Conservation (phyloP, 2,888 invertebrate genomes). For the Thalpophila matura region DNA sequence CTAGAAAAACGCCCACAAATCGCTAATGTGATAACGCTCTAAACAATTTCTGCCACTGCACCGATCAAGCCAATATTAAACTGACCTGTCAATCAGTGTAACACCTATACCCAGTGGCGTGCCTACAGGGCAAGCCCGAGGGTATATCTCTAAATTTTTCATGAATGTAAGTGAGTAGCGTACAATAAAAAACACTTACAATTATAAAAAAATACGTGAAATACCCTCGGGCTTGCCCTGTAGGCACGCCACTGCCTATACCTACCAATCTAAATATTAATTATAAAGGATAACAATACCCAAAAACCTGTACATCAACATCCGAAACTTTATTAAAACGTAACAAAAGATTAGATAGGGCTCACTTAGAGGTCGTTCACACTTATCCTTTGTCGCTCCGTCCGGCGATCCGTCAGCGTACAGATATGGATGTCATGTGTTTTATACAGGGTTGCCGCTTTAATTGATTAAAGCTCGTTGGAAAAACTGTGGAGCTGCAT, state of each 20-base stretch:
- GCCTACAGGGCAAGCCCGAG: too few species aligned
- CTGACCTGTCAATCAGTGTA: too few species aligned
- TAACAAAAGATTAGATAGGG: slow-evolving; percentile 62
- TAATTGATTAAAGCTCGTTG: slow-evolving; percentile 72
- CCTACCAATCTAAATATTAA: slow-evolving; percentile 22
- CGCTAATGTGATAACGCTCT: too few species aligned
- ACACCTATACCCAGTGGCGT: too few species aligned
- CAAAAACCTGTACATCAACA: slow-evolving; percentile 27
- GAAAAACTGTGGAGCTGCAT: slow-evolving; percentile 60
- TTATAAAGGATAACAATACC: slow-evolving; percentile 27
- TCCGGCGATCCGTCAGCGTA: slow-evolving; percentile 76
- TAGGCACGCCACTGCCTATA: too few species aligned
- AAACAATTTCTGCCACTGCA: too few species aligned
- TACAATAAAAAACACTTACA: too few species aligned
- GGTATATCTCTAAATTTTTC: too few species aligned
- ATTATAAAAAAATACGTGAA: too few species aligned
- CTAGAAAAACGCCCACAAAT: too few species aligned
- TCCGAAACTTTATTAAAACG: slow-evolving; percentile 55
- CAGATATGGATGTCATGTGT: slow-evolving; percentile 74
- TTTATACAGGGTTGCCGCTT: slow-evolving; percentile 67
- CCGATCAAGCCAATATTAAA: not conserved
- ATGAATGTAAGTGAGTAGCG: too few species aligned
- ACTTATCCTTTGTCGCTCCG: slow-evolving; percentile 62
- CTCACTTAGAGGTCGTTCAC: slow-evolving; percentile 60
- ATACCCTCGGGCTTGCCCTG: too few species aligned